Percentiles rank a stretch among this genome's conserved stretches.
Evolutionary conservation across 2,888 invertebrate genomes (phyloP).

Genomic region (Toxonevra muliebris): DNA sequence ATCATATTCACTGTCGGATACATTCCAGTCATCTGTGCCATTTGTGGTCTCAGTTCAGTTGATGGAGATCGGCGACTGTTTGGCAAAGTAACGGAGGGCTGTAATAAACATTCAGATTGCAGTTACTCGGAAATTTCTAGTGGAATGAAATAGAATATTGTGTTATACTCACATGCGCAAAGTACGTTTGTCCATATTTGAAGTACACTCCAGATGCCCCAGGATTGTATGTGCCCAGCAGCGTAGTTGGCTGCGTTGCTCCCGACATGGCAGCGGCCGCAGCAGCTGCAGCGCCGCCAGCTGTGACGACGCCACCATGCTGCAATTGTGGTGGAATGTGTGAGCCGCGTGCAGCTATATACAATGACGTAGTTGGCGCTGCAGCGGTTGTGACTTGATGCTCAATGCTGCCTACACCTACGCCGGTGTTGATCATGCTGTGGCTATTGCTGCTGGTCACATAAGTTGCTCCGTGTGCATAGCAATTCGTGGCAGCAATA

Average conservation of each 20-base stretch:
- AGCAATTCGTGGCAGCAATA: constrained; percentile 37
- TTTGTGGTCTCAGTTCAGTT: constrained; percentile 61
- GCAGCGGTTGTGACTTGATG: constrained; percentile 37
- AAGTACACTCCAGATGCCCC: constrained; percentile 64
- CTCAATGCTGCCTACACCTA: constrained; percentile 35
- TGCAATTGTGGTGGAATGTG: constrained; percentile 62
- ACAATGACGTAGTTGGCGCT: constrained; percentile 52
- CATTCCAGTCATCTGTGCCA: constrained; percentile 63
- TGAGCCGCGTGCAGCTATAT: constrained; percentile 57
- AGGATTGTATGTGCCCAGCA: constrained; percentile 68
- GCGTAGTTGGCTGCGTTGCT: constrained; percentile 59
- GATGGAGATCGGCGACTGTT: constrained; percentile 65
- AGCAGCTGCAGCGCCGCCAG: constrained; percentile 52
- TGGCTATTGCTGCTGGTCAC: constrained; percentile 45
- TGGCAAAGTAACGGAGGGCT: constrained; percentile 64
- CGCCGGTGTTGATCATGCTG: constrained; percentile 44
- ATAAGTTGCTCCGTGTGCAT: constrained; percentile 44
- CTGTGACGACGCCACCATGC: constrained; percentile 45
- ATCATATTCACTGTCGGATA: constrained; percentile 65
- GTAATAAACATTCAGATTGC: constrained; percentile 5
- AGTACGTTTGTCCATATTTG: constrained; percentile 65
- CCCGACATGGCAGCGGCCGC: constrained; percentile 50
- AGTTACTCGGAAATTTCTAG: neutral
- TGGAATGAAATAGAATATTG: too few relatives aligned
- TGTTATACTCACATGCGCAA: constrained; percentile 62